Conservation (phyloP, 53 echinoderm and acorn worm species). For the Luidia sarsii region DNA sequence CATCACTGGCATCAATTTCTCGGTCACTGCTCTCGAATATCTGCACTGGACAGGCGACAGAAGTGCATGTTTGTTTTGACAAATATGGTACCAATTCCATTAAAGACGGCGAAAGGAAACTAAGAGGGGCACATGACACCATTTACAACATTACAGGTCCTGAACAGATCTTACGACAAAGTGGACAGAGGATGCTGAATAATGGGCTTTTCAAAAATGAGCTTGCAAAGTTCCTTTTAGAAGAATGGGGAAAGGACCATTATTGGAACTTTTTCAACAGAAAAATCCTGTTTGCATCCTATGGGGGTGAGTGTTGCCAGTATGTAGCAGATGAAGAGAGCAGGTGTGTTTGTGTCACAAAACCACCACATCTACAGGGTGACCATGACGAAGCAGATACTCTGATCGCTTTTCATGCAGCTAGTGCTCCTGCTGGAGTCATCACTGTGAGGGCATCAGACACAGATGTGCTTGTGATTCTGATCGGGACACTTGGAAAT, state of each 20-base stretch:
- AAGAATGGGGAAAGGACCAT: constrained; percentile 67
- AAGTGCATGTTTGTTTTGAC: constrained; percentile 68
- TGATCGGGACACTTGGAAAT: constrained; percentile 44
- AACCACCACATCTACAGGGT: constrained; percentile 56
- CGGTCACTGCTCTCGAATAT: constrained; percentile 38
- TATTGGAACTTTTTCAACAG: constrained; percentile 32
- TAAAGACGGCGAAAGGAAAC: constrained; percentile 67
- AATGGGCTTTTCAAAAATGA: constrained; percentile 74
- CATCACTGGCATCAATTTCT: constrained; percentile 55
- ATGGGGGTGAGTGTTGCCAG: constrained; percentile 66
- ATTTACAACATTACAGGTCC: constrained; percentile 56
- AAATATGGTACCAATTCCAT: constrained; percentile 64
- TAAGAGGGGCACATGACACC: constrained; percentile 59
- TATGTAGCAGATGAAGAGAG: constrained; percentile 42
- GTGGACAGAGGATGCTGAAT: constrained; percentile 60
- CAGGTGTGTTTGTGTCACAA: constrained; percentile 13
- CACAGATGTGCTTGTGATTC: constrained; percentile 54
- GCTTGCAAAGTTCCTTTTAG: constrained; percentile 63
- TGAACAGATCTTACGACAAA: constrained; percentile 61
- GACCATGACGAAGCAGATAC: constrained; percentile 76
- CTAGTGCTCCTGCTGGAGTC: constrained; percentile 5
- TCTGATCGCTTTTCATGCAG: constrained; percentile 61
- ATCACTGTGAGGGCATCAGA: constrained; percentile 57
- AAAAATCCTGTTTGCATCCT: constrained; percentile 68
- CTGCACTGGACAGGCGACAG: constrained; percentile 44